phyloP scores from a whole-genome alignment of 92 coral and sea anemone genomes.

The Desmophyllum pertusum region DNA sequence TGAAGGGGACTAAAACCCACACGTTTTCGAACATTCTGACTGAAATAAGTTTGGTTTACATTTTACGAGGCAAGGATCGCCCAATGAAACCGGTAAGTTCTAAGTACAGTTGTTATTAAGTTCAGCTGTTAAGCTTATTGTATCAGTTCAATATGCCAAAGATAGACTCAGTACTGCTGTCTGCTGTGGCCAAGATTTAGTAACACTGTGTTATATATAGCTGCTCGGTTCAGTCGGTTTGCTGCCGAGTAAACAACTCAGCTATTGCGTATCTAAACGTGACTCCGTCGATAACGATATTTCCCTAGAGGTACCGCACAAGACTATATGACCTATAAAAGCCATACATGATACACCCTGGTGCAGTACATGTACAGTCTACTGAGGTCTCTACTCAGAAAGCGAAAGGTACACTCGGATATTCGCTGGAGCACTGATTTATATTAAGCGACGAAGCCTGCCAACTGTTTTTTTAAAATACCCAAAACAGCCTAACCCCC shows the following conservation, averaged over 20 bases:
- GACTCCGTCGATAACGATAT: background rate
- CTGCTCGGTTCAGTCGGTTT: background rate
- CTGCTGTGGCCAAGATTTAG: background rate
- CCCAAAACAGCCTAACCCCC: background rate
- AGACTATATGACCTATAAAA: background rate
- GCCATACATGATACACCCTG: background rate
- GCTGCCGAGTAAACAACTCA: background rate
- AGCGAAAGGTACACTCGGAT: background rate
- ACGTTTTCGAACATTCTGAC: conserved; percentile 8
- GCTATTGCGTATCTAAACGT: background rate
- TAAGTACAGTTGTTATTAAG: background rate
- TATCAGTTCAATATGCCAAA: background rate
- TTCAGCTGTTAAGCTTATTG: background rate
- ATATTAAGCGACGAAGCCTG: background rate
- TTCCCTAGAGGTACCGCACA: background rate
- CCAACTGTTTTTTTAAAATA: background rate
- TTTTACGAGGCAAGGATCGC: background rate
- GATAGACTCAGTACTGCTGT: background rate
- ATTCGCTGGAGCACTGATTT: background rate
- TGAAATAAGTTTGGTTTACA: background rate
- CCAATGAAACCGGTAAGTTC: background rate
- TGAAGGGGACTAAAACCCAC: background rate
- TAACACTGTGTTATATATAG: background rate
- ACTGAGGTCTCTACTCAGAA: background rate
- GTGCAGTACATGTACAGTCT: too few species aligned